phyloP scores from a whole-genome alignment of 1,140 invertebrate species.

The Drosophila nigrodunni region DNA sequence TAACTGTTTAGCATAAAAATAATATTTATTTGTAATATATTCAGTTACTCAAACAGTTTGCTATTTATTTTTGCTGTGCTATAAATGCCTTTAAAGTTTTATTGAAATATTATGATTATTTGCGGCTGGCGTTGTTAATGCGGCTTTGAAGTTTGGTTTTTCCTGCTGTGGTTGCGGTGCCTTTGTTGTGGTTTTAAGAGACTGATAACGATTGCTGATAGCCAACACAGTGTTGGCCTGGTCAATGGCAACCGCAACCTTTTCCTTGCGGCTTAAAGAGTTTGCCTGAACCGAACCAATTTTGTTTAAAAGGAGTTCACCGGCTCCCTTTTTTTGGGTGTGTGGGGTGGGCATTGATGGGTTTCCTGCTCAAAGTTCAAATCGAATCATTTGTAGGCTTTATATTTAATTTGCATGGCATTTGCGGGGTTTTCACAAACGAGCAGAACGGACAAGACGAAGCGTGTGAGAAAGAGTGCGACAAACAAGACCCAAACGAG shows the following conservation, averaged over 20 bases:
- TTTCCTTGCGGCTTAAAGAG: constrained; percentile 17
- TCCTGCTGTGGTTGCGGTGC: constrained; percentile 11
- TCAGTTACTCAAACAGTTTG: no score
- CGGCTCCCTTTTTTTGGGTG: constrained; percentile 2
- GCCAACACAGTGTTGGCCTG: constrained; percentile 8
- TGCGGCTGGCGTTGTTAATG: constrained; percentile 2
- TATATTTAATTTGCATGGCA: constrained; percentile 79
- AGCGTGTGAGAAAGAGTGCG: not conserved
- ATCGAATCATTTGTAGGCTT: constrained; percentile 74
- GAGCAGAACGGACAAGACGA: not conserved
- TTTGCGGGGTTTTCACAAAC: constrained; percentile 19
- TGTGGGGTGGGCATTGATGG: constrained; percentile 21
- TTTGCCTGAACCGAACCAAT: no score
- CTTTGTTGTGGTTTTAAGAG: constrained; percentile 10
- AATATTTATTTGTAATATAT: no score
- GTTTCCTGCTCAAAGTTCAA: constrained; percentile 37
- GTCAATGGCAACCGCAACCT: constrained; percentile 29
- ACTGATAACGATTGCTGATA: constrained; percentile 35
- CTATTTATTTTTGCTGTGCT: no score
- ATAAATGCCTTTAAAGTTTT: no score
- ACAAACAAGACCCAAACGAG: not conserved
- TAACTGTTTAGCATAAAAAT: no score
- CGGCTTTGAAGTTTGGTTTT: constrained; percentile 33
- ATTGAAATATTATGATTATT: constrained; percentile 12
- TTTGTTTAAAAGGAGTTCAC: not conserved